These are phyloP conservation scores for Rhagoletis zephyria DNA, from an alignment of 1,140 invertebrate species.

Conservation along the genomic window DNA sequence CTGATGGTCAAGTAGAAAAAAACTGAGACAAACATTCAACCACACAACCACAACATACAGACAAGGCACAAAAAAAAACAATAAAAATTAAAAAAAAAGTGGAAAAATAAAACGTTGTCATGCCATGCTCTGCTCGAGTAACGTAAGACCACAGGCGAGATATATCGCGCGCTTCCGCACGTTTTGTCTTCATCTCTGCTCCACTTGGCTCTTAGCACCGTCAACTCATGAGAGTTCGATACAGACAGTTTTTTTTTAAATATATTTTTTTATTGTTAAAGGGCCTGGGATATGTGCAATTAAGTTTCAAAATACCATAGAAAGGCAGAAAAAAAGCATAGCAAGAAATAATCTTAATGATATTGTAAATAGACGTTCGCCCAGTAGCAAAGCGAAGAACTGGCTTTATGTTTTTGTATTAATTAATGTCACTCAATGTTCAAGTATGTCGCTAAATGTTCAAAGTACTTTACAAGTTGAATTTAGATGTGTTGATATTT, in stretches of 20 bases:
- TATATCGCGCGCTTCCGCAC: slow-evolving; percentile 30
- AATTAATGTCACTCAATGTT: no score
- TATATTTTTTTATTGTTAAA: background rate
- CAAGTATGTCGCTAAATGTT: no score
- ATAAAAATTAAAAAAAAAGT: background rate
- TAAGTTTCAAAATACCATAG: no score
- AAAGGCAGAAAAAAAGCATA: no score
- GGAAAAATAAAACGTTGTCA: background rate
- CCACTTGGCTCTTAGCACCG: background rate
- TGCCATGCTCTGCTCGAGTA: slow-evolving; percentile 39
- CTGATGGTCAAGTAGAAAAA: slow-evolving; percentile 19
- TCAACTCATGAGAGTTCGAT: background rate
- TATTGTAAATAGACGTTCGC: background rate
- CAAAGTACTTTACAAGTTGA: no score
- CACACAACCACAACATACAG: slow-evolving; percentile 1
- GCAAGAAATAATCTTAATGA: slow-evolving; percentile 17
- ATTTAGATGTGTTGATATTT: no score
- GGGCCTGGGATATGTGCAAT: background rate
- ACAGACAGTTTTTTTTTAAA: background rate
- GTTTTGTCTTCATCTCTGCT: slow-evolving; percentile 10
- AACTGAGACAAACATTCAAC: background rate
- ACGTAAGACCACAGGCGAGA: slow-evolving; percentile 32
- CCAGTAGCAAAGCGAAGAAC: no score
- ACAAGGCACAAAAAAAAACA: background rate
- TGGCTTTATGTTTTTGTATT: no score